phyloP scores from a whole-genome alignment of 2,113 vertebrate species.

The Campylorhamphus procurvoides region DNA sequence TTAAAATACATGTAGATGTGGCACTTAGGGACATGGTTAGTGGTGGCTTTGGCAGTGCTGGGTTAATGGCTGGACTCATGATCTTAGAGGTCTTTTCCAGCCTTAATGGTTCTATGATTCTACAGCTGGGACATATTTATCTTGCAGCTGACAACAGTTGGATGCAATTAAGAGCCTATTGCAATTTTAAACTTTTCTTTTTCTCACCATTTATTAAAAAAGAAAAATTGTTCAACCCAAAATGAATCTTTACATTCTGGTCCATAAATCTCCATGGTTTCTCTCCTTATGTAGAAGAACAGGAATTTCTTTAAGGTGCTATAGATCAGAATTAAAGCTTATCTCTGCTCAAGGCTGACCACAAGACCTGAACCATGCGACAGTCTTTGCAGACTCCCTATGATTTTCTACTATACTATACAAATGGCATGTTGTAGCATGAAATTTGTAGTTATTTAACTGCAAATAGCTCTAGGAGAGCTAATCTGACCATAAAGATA shows the following conservation, averaged over 20 bases:
- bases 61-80: not conserved
- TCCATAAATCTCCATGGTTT: not conserved
- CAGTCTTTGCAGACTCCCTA: not conserved
- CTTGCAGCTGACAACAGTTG: slow-evolving; percentile 12
- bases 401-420: not conserved
- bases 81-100: not conserved
- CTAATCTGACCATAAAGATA: not conserved
- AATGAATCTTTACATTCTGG: not conserved
- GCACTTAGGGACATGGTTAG: not conserved
- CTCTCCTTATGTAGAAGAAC: not conserved
- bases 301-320: not conserved
- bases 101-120: not conserved
- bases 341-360: slow-evolving; percentile 1
- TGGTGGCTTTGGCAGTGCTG: not conserved
- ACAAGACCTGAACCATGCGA: not conserved
- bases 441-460: not conserved
- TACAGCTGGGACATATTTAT: not conserved
- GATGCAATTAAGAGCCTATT: not conserved
- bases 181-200: slow-evolving; percentile 36
- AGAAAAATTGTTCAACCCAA: not conserved
- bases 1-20: not conserved
- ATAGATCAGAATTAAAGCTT: slow-evolving; percentile 41
- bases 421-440: not conserved
- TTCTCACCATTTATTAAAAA: not conserved
- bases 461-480: not conserved